Conservation (phyloP, 2,113 vertebrate genomes). For the Micromys minutus region DNA sequence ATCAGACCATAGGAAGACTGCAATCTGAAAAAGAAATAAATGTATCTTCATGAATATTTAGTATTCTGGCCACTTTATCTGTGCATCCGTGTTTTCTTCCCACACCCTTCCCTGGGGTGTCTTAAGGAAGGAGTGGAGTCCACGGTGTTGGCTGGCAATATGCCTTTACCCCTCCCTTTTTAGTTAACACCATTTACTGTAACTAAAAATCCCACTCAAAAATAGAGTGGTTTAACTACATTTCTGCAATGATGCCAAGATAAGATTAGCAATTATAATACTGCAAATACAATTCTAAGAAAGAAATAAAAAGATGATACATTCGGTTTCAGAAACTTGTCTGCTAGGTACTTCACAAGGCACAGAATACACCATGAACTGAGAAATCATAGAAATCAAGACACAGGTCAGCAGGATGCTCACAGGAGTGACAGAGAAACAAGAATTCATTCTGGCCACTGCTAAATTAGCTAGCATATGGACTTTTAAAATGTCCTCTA, state of each 20-base stretch:
- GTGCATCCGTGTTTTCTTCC: neutral
- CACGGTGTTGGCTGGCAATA: neutral
- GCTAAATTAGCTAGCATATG: neutral
- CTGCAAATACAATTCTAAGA: neutral
- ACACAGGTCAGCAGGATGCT: neutral
- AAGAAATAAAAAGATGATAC: neutral
- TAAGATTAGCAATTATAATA: neutral
- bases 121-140: neutral
- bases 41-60: neutral
- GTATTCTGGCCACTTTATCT: neutral
- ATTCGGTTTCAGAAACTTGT: neutral
- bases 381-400: neutral
- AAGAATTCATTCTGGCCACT: neutral
- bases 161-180: neutral
- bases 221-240: neutral
- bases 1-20: neutral
- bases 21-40: neutral
- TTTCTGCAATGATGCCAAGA: neutral
- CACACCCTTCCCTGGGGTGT: neutral
- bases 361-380: neutral
- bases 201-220: constrained; percentile 36
- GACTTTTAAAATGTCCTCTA: neutral
- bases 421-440: neutral
- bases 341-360: neutral
- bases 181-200: neutral